Conservation (phyloP, 1,140 invertebrate species). For the Bactericera cockerelli region DNA sequence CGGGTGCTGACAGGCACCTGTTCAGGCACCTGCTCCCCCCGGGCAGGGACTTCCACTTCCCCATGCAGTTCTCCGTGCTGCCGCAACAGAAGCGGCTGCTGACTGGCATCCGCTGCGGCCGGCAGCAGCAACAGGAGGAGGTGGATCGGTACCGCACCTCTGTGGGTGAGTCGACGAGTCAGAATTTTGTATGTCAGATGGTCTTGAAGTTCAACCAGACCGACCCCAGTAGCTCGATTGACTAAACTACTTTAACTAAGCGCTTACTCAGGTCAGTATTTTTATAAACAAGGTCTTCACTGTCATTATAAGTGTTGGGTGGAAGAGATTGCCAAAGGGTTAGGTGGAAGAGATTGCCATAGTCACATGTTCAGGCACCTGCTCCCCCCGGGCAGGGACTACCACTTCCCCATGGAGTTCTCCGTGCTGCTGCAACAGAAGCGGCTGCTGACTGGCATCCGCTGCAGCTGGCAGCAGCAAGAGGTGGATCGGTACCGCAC, state of each 20-base stretch:
- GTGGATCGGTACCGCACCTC: background rate
- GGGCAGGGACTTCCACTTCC: background rate
- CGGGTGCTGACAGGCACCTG: background rate
- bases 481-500: background rate
- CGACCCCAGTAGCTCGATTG: too few relatives aligned
- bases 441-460: background rate
- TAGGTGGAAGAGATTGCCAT: too few relatives aligned
- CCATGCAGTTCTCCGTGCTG: background rate
- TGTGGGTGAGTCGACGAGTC: background rate
- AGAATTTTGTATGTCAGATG: too few relatives aligned
- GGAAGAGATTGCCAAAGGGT: too few relatives aligned
- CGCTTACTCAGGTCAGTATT: too few relatives aligned
- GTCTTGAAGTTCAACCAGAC: too few relatives aligned
- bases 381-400: background rate
- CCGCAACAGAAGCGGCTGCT: background rate
- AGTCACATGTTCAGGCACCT: background rate
- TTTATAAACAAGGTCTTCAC: too few relatives aligned
- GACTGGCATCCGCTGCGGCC: background rate
- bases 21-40: background rate
- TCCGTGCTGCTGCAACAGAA: background rate
- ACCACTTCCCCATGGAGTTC: background rate
- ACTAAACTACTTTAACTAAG: too few relatives aligned
- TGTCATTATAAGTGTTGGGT: too few relatives aligned
- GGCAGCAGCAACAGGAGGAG: background rate
- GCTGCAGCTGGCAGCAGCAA: background rate